These are phyloP conservation scores for Ips typographus DNA, from an alignment of 1,140 invertebrate genomes.

Conservation along the genomic window DNA sequence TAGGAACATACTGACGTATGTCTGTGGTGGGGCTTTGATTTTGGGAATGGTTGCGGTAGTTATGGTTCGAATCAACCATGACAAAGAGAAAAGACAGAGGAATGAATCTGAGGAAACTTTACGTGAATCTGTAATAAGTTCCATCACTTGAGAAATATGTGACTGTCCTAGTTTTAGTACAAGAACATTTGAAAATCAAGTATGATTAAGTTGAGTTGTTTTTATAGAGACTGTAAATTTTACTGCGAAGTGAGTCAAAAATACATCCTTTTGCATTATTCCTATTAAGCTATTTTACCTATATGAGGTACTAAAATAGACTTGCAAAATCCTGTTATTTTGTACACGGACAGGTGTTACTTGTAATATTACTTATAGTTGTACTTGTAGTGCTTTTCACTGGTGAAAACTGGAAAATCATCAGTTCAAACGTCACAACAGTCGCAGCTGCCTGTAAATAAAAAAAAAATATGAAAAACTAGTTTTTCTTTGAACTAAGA, in stretches of 20 bases:
- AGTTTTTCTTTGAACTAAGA: background rate
- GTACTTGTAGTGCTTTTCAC: conserved; percentile 12
- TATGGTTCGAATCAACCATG: conserved; percentile 26
- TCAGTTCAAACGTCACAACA: conserved; percentile 69
- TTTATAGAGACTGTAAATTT: too few species aligned
- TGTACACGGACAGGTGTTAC: too few species aligned
- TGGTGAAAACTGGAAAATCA: conserved; percentile 62
- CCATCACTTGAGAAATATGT: background rate
- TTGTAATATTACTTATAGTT: background rate
- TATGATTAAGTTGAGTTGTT: too few species aligned
- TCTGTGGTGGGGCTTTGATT: conserved; percentile 62
- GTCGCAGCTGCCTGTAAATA: conserved; percentile 65
- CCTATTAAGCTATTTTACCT: too few species aligned
- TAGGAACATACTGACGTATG: conserved; percentile 54
- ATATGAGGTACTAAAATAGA: too few species aligned
- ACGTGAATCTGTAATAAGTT: background rate
- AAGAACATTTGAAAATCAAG: too few species aligned
- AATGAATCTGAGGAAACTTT: background rate
- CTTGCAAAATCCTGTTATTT: too few species aligned
- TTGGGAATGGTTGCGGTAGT: conserved; percentile 54
- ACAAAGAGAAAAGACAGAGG: conserved; percentile 4
- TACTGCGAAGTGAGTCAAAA: too few species aligned
- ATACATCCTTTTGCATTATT: too few species aligned
- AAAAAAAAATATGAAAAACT: background rate
- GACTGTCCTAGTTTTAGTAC: too few species aligned